Conservation (phyloP, 2,888 invertebrate species). For the Heliconius ismenius region DNA sequence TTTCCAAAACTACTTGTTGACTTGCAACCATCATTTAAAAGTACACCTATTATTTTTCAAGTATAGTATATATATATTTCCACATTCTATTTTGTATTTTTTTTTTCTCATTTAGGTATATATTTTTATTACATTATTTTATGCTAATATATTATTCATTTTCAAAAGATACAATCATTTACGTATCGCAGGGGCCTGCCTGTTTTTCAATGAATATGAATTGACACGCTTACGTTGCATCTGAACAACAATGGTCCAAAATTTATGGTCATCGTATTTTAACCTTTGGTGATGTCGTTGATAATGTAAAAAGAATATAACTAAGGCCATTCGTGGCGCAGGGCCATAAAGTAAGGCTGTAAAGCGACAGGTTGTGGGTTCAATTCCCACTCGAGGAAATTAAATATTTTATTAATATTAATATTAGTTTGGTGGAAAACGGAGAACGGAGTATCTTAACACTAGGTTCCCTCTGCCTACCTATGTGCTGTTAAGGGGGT, state of each 20-base stretch:
- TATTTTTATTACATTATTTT: slow-evolving; percentile 4
- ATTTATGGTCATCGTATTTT: slow-evolving; percentile 50
- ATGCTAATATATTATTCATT: background rate
- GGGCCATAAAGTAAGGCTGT: no score
- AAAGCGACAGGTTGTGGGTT: no score
- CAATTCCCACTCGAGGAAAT: no score
- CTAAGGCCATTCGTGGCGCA: background rate
- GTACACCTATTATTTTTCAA: no score
- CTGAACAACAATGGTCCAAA: slow-evolving; percentile 51
- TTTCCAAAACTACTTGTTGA: no score
- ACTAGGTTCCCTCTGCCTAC: no score
- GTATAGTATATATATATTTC: background rate
- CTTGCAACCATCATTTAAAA: no score
- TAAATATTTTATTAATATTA: no score
- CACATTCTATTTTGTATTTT: background rate
- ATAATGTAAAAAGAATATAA: slow-evolving; percentile 8
- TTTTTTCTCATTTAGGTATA: slow-evolving; percentile 1
- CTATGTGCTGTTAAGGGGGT: no score
- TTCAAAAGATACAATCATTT: slow-evolving; percentile 57
- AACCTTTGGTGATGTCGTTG: slow-evolving; percentile 52
- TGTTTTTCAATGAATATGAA: slow-evolving; percentile 70
- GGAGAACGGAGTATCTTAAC: no score
- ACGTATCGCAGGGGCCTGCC: slow-evolving; percentile 57
- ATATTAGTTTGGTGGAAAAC: no score
- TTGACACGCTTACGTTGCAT: slow-evolving; percentile 52